Percentiles rank a stretch among this genome's conserved stretches.
Conservation (phyloP, 2,797 vertebrate genomes). For the Eulemur albifrons region DNA sequence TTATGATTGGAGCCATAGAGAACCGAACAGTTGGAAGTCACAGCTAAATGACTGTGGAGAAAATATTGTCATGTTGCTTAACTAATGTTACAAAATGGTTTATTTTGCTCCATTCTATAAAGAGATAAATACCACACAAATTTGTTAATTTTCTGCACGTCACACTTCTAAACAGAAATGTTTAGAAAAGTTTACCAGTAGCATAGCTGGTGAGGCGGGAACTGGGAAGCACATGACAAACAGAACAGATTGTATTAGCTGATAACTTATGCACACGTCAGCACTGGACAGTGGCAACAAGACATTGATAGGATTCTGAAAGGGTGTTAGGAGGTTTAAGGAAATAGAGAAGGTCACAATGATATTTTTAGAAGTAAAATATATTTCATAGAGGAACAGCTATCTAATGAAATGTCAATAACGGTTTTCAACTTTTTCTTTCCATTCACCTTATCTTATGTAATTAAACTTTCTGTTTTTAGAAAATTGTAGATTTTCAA, state of each 20-base stretch:
- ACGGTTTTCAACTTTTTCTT: not conserved
- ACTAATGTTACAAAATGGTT: not conserved
- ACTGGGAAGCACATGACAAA: not conserved
- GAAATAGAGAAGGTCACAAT: not conserved
- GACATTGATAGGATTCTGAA: not conserved
- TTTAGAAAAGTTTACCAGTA: not conserved
- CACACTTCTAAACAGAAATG: not conserved
- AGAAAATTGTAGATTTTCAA: not conserved
- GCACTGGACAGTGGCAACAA: not conserved
- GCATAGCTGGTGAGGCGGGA: not conserved
- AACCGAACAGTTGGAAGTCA: slow-evolving; percentile 66
- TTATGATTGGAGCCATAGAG: slow-evolving; percentile 57
- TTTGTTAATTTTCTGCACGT: slow-evolving; percentile 33
- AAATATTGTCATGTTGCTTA: slow-evolving; percentile 27
- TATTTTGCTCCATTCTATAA: not conserved
- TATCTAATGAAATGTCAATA: not conserved
- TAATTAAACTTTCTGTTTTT: not conserved
- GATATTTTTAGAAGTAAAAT: not conserved
- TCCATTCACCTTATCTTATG: not conserved
- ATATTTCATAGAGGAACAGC: not conserved
- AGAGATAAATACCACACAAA: slow-evolving; percentile 18
- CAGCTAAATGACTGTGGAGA: slow-evolving; percentile 57
- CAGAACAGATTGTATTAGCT: not conserved
- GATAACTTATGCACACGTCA: not conserved
- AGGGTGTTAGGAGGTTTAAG: not conserved